Evolutionary conservation across 2,888 invertebrate genomes (phyloP).

Genomic region (Agriopis marginaria): DNA sequence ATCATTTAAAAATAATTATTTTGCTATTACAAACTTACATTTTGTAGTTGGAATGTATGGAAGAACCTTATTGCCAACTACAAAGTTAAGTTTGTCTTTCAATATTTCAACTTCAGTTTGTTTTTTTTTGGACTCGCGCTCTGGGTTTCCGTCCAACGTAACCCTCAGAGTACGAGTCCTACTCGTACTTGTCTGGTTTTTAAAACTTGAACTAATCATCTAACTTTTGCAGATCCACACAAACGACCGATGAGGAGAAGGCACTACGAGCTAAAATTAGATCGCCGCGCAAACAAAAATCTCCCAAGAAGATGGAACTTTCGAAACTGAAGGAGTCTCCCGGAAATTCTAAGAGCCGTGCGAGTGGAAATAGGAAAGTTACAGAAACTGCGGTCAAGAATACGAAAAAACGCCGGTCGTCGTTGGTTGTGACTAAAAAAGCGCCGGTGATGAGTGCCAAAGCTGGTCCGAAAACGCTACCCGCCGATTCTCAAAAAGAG

Average conservation of each 20-base stretch:
- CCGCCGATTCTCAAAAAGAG: slow-evolving; percentile 36
- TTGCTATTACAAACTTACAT: too few relatives aligned
- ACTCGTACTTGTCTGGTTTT: too few relatives aligned
- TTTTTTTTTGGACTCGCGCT: too few relatives aligned
- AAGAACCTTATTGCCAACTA: too few relatives aligned
- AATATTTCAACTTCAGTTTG: too few relatives aligned
- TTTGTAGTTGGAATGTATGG: too few relatives aligned
- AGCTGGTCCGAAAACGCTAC: slow-evolving; percentile 16
- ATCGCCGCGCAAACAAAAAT: not conserved
- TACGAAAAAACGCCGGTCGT: slow-evolving; percentile 53
- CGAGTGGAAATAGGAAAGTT: slow-evolving; percentile 49
- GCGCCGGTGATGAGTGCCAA: slow-evolving; percentile 52
- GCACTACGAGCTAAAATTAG: not conserved
- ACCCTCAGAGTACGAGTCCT: too few relatives aligned
- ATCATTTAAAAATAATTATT: too few relatives aligned
- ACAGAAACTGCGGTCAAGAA: slow-evolving; percentile 15
- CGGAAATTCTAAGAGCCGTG: slow-evolving; percentile 29
- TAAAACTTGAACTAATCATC: too few relatives aligned
- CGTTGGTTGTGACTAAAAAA: slow-evolving; percentile 65
- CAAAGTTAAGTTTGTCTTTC: too few relatives aligned
- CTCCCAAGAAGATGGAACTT: slow-evolving; percentile 8
- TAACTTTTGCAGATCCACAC: slow-evolving; percentile 30
- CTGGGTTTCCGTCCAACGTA: too few relatives aligned
- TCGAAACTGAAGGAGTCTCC: slow-evolving; percentile 5
- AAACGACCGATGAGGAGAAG: slow-evolving; percentile 9